Evolutionary conservation across 2,797 vertebrate genomes (phyloP).

Genomic region (Pseudomugil tenellus): DNA sequence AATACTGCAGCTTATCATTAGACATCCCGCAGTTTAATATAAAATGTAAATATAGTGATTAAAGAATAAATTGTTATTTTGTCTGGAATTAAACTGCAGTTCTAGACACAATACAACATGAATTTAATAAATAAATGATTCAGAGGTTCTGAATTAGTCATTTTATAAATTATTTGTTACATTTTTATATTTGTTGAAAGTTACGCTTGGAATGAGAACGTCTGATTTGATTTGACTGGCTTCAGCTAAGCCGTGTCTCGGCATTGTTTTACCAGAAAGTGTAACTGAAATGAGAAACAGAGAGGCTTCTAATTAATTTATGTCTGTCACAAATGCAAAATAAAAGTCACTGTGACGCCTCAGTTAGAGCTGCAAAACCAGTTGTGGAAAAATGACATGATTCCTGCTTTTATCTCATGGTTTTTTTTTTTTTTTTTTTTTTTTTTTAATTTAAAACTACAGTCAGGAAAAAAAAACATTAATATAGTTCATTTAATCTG

Average conservation of each 20-base stretch:
- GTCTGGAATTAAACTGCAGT: constrained; percentile 28
- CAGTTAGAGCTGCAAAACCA: constrained; percentile 49
- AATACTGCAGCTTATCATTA: constrained; percentile 17
- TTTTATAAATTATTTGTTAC: constrained; percentile 56
- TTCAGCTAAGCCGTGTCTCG: constrained; percentile 61
- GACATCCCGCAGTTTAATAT: constrained; percentile 4
- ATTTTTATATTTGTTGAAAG: constrained; percentile 46
- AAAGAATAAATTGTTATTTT: constrained; percentile 17
- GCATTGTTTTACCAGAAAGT: constrained; percentile 70
- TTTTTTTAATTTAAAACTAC: constrained; percentile 12
- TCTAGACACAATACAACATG: constrained; percentile 35
- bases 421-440: constrained; percentile 10
- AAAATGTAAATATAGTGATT: constrained; percentile 18
- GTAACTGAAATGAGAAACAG: constrained; percentile 52
- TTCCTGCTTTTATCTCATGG: constrained; percentile 37
- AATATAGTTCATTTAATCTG: not conserved
- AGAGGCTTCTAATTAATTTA: constrained; percentile 75
- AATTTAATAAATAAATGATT: constrained; percentile 40
- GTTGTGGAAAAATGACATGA: constrained; percentile 47
- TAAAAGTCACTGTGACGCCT: constrained; percentile 65
- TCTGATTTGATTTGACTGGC: constrained; percentile 56
- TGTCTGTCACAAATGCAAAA: constrained; percentile 73
- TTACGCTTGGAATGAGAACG: constrained; percentile 43
- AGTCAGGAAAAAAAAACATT: not conserved
- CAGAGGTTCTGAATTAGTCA: constrained; percentile 45